A percentile compares a stretch with the other conserved stretches of the same genome.
These are phyloP conservation scores for Calephelis perditalis DNA, from an alignment of 2,888 invertebrate species.

Conservation along the genomic window DNA sequence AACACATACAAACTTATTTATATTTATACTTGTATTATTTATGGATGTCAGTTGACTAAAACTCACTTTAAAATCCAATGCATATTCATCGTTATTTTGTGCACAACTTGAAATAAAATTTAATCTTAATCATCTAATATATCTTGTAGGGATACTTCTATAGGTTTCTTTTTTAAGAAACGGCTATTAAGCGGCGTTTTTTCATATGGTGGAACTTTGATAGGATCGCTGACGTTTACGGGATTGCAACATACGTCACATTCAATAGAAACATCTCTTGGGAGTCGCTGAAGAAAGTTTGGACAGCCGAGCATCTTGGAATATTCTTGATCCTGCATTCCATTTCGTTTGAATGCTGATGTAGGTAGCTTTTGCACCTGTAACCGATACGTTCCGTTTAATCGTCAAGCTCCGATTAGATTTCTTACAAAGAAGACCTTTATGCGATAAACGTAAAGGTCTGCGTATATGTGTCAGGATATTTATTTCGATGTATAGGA, in stretches of 20 bases:
- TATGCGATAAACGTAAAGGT: no score
- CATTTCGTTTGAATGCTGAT: conserved; percentile 67
- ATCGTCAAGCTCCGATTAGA: not conserved
- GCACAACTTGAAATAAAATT: not conserved
- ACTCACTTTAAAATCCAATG: conserved; percentile 1
- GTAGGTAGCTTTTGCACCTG: conserved; percentile 65
- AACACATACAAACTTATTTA: no score
- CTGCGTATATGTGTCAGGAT: no score
- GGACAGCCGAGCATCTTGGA: conserved; percentile 55
- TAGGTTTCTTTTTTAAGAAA: conserved; percentile 48
- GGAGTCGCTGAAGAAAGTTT: conserved; percentile 56
- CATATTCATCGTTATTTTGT: not conserved
- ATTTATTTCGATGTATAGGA: no score
- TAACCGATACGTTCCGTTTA: conserved; percentile 54
- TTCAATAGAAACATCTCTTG: conserved; percentile 56
- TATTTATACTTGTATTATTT: no score
- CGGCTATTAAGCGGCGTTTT: conserved; percentile 35
- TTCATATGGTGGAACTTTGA: conserved; percentile 48
- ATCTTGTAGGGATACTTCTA: conserved; percentile 54
- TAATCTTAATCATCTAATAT: conserved; percentile 42
- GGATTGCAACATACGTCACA: conserved; percentile 42
- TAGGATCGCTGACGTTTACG: conserved; percentile 48
- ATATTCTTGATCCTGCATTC: conserved; percentile 69
- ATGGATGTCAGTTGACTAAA: no score
- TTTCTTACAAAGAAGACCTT: no score